These are phyloP conservation scores for Cybosia mesomella DNA, from an alignment of 2,888 invertebrate species.

Conservation along the genomic window DNA sequence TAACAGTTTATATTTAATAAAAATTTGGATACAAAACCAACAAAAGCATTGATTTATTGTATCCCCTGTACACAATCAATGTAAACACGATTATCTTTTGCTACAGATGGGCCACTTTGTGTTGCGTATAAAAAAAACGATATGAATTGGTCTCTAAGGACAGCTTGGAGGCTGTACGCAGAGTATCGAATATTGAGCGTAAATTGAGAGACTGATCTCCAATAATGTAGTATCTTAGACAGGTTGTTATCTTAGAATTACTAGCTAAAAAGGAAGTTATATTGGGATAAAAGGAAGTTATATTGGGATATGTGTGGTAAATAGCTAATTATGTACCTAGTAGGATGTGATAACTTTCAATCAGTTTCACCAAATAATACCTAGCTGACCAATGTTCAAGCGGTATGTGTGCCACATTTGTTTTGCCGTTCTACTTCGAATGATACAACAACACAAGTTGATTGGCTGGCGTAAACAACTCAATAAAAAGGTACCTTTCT, in stretches of 20 bases:
- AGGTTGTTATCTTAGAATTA: neutral
- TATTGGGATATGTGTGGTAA: no score
- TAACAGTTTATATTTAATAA: constrained; percentile 16
- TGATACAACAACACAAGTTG: no score
- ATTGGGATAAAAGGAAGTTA: no score
- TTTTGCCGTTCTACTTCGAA: no score
- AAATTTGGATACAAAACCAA: constrained; percentile 20
- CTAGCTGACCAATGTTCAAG: no score
- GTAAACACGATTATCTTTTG: constrained; percentile 18
- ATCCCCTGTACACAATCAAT: constrained; percentile 28
- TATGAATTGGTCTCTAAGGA: neutral
- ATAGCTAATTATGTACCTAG: no score
- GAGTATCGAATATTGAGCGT: neutral
- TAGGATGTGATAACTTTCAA: no score
- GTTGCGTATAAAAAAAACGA: constrained; percentile 6
- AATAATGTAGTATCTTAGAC: neutral
- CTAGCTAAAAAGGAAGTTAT: no score
- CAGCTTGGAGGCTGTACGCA: neutral
- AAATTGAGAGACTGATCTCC: neutral
- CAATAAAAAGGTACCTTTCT: no score
- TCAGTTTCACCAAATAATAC: no score
- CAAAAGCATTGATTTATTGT: constrained; percentile 30
- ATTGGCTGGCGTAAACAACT: no score
- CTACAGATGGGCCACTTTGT: constrained; percentile 12
- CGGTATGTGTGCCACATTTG: no score